phyloP scores from a whole-genome alignment of 2,113 vertebrate species.

The Todiramphus chloris region DNA sequence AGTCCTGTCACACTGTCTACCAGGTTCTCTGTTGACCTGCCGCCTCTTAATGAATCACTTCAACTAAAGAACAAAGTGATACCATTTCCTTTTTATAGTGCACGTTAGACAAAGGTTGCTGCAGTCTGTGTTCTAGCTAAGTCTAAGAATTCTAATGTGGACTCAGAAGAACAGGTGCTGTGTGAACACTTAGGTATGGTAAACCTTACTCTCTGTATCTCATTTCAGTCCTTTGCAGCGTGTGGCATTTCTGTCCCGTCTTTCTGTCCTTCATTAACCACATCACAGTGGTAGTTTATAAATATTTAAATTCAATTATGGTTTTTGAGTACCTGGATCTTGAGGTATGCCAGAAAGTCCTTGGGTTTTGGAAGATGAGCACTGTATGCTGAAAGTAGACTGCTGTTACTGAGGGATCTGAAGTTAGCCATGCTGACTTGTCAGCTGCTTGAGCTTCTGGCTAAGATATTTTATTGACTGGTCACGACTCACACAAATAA shows the following conservation, averaged over 20 bases:
- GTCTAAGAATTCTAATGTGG: background rate
- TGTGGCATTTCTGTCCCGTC: background rate
- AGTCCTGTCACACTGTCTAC: background rate
- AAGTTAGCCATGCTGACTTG: background rate
- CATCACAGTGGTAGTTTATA: background rate
- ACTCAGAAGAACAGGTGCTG: background rate
- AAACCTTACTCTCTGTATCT: background rate
- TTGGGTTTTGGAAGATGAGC: background rate
- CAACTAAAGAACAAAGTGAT: background rate
- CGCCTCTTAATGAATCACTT: background rate
- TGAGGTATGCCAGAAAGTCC: background rate
- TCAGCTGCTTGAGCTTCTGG: background rate
- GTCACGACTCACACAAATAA: background rate
- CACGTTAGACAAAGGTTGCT: background rate
- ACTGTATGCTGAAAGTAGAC: background rate
- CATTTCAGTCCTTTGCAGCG: background rate
- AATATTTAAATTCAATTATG: background rate
- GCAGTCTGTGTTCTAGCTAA: background rate
- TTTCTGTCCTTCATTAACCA: background rate
- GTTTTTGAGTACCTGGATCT: constrained; percentile 6
- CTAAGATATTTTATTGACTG: background rate
- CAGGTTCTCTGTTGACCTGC: background rate
- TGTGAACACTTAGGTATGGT: background rate
- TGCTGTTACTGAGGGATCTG: background rate
- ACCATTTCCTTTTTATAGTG: background rate